Evolutionary conservation across 2,113 vertebrate genomes (phyloP).

Genomic region (Corythoichthys haematopterus): DNA sequence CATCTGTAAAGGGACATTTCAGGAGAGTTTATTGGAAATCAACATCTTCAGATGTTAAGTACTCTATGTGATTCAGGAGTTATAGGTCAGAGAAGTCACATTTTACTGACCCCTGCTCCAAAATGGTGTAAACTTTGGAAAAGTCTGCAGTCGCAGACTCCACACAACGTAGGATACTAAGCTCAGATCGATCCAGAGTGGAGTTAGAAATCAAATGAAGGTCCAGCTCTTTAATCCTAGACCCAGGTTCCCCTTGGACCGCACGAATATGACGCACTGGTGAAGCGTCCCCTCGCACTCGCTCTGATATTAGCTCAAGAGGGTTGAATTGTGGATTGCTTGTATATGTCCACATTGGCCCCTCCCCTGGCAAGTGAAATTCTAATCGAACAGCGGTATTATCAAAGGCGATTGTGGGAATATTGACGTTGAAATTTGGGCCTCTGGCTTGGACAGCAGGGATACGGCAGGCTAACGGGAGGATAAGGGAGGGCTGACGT

Average conservation of each 20-base stretch:
- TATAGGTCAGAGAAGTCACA: neutral
- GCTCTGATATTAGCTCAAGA: rapidly evolving
- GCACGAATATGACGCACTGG: neutral
- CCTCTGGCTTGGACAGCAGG: constrained; percentile 9
- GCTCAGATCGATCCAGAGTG: constrained; percentile 25
- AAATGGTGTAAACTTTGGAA: neutral
- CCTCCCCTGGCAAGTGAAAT: constrained; percentile 45
- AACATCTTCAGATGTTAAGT: neutral
- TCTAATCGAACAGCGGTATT: constrained; percentile 28
- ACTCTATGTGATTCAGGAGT: neutral
- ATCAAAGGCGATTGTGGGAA: constrained; percentile 56
- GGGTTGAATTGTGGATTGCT: rapidly evolving
- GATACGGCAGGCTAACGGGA: constrained; percentile 66
- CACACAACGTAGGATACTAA: constrained; percentile 45
- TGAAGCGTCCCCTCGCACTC: constrained; percentile 2
- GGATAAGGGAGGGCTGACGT: constrained; percentile 43
- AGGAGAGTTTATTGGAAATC: neutral
- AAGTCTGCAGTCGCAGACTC: constrained; percentile 54
- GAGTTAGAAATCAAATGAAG: constrained; percentile 54
- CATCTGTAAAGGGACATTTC: constrained; percentile 50
- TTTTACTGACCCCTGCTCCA: constrained; percentile 58
- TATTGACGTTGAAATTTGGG: neutral
- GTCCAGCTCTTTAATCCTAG: constrained; percentile 38
- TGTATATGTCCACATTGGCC: constrained; percentile 33
- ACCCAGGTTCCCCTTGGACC: rapidly evolving